These are phyloP conservation scores for Parazoanthus swiftii DNA, from an alignment of 92 coral and sea anemone species.

Conservation along the genomic window DNA sequence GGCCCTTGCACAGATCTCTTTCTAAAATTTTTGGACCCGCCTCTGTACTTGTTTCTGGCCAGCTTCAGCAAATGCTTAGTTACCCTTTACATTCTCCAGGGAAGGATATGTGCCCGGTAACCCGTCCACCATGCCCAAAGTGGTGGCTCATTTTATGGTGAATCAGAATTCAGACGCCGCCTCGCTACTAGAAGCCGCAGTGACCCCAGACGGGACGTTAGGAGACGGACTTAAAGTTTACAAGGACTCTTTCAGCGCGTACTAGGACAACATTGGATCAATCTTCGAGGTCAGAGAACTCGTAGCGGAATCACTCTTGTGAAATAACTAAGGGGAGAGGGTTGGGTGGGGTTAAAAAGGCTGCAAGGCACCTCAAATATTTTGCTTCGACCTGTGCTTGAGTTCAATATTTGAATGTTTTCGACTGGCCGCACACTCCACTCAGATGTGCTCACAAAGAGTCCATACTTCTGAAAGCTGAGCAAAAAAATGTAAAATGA, in stretches of 20 bases:
- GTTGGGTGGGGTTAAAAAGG: too few relatives aligned
- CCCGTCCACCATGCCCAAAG: constrained; percentile 79
- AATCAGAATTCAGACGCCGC: constrained; percentile 95
- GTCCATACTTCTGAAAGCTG: too few relatives aligned
- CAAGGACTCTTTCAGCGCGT: constrained; percentile 96
- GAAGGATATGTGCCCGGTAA: constrained; percentile 96
- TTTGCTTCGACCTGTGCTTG: too few relatives aligned
- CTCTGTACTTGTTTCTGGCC: too few relatives aligned
- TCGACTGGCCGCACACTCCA: too few relatives aligned
- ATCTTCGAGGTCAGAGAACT: neutral
- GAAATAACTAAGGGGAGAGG: neutral
- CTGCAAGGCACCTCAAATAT: too few relatives aligned
- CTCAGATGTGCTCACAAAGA: too few relatives aligned
- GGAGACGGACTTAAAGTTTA: constrained; percentile 98
- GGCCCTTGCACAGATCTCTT: too few relatives aligned
- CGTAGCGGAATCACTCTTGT: neutral
- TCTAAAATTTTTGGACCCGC: too few relatives aligned
- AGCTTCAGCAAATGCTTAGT: too few relatives aligned
- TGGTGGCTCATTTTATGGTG: constrained; percentile 93
- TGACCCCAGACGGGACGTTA: constrained; percentile 86
- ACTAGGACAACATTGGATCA: constrained; percentile 48
- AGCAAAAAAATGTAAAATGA: too few relatives aligned
- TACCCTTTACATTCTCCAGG: constrained; percentile 40
- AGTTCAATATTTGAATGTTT: too few relatives aligned
- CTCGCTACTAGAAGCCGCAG: constrained; percentile 70